Percentiles rank a stretch among this genome's conserved stretches.
phyloP scores from a whole-genome alignment of 2,113 vertebrate species.

The Tachycineta bicolor region DNA sequence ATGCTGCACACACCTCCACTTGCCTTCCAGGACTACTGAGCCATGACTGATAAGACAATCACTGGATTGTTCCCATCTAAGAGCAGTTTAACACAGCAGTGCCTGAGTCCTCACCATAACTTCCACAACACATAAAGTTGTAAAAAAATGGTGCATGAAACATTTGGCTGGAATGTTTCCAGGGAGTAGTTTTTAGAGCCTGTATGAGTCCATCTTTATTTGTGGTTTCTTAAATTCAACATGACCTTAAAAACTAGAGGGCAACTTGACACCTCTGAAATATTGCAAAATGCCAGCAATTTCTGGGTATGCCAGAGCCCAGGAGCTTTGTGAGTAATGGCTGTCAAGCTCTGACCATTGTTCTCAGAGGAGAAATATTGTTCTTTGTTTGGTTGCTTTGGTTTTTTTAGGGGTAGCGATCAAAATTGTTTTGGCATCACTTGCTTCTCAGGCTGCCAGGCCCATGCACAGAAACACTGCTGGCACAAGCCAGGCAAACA shows the following conservation, averaged over 20 bases:
- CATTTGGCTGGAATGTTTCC: not conserved
- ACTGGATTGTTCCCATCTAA: not conserved
- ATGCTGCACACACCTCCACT: not conserved
- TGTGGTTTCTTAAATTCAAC: slow-evolving; percentile 4
- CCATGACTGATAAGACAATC: not conserved
- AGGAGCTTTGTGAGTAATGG: not conserved
- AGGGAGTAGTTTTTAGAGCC: not conserved
- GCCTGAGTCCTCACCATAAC: not conserved
- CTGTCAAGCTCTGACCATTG: not conserved
- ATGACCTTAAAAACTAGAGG: not conserved
- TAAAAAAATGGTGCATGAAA: not conserved
- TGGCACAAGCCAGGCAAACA: not conserved
- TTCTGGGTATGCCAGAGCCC: not conserved
- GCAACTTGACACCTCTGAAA: not conserved
- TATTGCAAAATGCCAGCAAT: not conserved
- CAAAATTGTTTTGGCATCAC: slow-evolving; percentile 20
- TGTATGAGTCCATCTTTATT: not conserved
- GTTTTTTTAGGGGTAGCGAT: not conserved
- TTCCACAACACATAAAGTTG: not conserved
- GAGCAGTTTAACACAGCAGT: not conserved
- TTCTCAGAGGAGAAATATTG: not conserved
- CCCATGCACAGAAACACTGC: not conserved
- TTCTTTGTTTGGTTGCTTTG: not conserved
- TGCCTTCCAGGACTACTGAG: not conserved
- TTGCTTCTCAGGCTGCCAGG: not conserved